A percentile compares a stretch with the other conserved stretches of the same genome.
Evolutionary conservation across 92 coral and sea anemone genomes (phyloP).

Genomic region (Siderastrea radians): DNA sequence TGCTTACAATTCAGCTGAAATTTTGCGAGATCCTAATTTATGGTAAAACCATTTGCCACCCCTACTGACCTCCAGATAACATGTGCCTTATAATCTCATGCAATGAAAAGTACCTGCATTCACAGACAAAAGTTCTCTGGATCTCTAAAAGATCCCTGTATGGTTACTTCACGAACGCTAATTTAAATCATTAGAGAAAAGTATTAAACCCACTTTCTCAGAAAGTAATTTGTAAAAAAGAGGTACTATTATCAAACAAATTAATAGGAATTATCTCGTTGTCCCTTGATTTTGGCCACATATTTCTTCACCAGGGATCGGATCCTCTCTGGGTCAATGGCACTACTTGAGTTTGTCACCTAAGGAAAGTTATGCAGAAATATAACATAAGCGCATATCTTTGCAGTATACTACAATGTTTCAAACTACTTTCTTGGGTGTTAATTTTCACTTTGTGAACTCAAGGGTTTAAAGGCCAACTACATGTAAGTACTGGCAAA

Average conservation of each 20-base stretch:
- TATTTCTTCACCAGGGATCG: conserved; percentile 91
- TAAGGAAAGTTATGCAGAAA: not conserved
- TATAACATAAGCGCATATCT: not conserved
- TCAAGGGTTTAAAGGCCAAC: too few relatives aligned
- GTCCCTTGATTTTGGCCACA: conserved; percentile 91
- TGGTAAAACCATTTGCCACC: too few relatives aligned
- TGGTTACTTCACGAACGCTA: not conserved
- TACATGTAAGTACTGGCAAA: too few relatives aligned
- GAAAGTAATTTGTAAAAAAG: not conserved
- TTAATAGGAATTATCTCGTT: conserved; percentile 49
- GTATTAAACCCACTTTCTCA: not conserved
- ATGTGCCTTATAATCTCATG: not conserved
- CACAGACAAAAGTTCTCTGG: not conserved
- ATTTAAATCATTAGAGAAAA: not conserved
- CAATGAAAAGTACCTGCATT: not conserved
- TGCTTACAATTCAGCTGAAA: too few relatives aligned
- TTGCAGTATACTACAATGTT: not conserved
- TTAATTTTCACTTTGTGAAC: too few relatives aligned
- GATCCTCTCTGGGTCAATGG: conserved; percentile 97
- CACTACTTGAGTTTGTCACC: conserved; percentile 95
- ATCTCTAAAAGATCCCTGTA: not conserved
- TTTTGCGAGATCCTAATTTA: too few relatives aligned
- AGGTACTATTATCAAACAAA: not conserved
- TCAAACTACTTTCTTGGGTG: too few relatives aligned
- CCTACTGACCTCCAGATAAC: too few relatives aligned